Percentiles rank a stretch among this genome's conserved stretches.
Evolutionary conservation across 1,140 invertebrate genomes (phyloP).

Genomic region (Drosophila truncata): DNA sequence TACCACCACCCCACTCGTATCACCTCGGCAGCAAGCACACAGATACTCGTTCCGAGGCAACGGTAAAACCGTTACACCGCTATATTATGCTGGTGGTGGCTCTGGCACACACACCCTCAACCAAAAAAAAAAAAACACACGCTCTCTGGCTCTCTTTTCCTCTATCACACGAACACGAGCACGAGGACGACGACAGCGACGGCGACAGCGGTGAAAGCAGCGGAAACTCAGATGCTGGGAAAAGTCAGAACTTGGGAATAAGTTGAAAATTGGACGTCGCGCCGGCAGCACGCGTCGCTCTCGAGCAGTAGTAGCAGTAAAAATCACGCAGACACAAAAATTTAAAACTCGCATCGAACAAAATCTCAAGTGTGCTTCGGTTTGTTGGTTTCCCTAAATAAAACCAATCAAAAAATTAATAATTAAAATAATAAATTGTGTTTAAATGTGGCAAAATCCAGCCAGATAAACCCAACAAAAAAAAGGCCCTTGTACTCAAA

Average conservation of each 20-base stretch:
- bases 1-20: slow-evolving; percentile 51
- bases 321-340: slow-evolving; percentile 62
- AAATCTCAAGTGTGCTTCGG: slow-evolving; percentile 7
- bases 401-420: background rate
- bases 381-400: background rate
- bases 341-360: slow-evolving; percentile 29
- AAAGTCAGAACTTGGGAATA: slow-evolving; percentile 49
- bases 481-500: slow-evolving; percentile 13
- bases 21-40: slow-evolving; percentile 51
- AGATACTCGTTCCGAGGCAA: slow-evolving; percentile 40
- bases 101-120: slow-evolving; percentile 34
- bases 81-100: slow-evolving; percentile 78
- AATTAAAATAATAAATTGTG: slow-evolving; percentile 10
- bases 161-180: slow-evolving; percentile 37
- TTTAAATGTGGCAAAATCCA: slow-evolving; percentile 8
- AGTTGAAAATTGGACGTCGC: slow-evolving; percentile 83
- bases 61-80: slow-evolving; percentile 73
- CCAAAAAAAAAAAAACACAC: background rate
- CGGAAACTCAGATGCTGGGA: slow-evolving; percentile 47
- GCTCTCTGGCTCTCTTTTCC: slow-evolving; percentile 16
- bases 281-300: slow-evolving; percentile 83
- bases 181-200: slow-evolving; percentile 14
- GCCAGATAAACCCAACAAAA: background rate
- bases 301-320: slow-evolving; percentile 60
- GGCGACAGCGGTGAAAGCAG: slow-evolving; percentile 34